Evolutionary conservation across 2,797 vertebrate genomes (phyloP).

Genomic region (Pseudochromis fuscus): DNA sequence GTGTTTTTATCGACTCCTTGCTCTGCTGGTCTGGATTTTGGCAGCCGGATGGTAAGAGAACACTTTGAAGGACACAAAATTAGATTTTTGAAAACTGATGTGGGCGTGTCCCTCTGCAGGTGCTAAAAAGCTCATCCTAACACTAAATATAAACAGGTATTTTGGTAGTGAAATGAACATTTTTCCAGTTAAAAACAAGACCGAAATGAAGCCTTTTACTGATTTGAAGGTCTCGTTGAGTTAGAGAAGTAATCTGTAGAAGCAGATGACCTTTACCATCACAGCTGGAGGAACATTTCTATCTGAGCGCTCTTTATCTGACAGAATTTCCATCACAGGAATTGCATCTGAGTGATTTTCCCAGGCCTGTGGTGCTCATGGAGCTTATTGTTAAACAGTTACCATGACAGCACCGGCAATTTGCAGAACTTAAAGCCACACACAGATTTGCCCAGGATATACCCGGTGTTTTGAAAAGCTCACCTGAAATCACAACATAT

Average conservation of each 20-base stretch:
- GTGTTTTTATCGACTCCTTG: neutral
- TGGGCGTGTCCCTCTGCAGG: neutral
- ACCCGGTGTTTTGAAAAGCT: conserved; percentile 32
- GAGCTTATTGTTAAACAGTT: conserved; percentile 32
- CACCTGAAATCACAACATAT: conserved; percentile 54
- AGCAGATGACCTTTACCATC: conserved; percentile 42
- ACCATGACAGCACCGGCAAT: conserved; percentile 35
- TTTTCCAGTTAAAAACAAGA: neutral
- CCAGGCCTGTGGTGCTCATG: neutral
- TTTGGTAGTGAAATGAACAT: conserved; percentile 6
- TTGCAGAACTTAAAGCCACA: conserved; percentile 35
- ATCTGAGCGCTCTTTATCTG: conserved; percentile 39
- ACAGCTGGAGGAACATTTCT: conserved; percentile 41
- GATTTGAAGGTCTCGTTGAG: conserved; percentile 9
- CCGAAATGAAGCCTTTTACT: conserved; percentile 1
- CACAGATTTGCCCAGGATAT: conserved; percentile 17
- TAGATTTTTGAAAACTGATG: neutral
- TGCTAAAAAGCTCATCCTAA: neutral
- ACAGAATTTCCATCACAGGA: conserved; percentile 31
- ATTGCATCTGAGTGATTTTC: conserved; percentile 25
- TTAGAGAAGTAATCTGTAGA: conserved; percentile 16
- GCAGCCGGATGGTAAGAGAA: neutral
- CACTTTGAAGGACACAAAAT: neutral
- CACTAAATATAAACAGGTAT: neutral
- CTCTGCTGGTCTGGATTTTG: conserved; percentile 2